Evolutionary conservation across 2,888 invertebrate species (phyloP), one percentile per base, ranked within the genome.

Genomic region (Tribolium freemani): DNA sequence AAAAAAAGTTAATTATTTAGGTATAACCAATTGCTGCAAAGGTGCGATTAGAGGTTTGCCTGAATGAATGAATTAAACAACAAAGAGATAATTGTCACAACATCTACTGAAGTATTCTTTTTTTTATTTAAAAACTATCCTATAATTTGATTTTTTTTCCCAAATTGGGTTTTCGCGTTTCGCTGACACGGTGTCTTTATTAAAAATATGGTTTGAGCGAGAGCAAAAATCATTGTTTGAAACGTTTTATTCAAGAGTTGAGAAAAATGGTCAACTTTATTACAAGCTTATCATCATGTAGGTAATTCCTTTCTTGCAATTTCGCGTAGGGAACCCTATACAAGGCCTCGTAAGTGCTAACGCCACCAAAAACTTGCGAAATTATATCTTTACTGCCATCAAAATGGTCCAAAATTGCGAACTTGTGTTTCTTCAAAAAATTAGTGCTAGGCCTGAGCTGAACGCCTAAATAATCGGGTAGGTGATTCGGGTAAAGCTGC

Each of bases 181-280:
- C n/a, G n/a, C n/a, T n/a, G n/a, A n/a, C n/a, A n/a, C n/a, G n/a
- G n/a, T n/a, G n/a, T n/a, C n/a, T n/a, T n/a, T n/a, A n/a, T n/a
- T n/a, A n/a, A n/a, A n/a, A n/a, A n/a, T n/a, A n/a, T 16, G 16
- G 16, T 16, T 16, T 16, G 16, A 16, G 16, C 1, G 16, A 2
- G 1, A 16, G 16, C 1, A 38, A 38, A 38, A 38, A 26, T 5
- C 5, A 3, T 3, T 26, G 26, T 26, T 26, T 5, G 0, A 26
- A 26, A 5, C 26, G 10, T 50, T 53, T n/a, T 53, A 38, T 57
- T 38, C 73, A 80, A 9, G 76, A 79, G 58, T 87, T 87, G 77
- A 90, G 85, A 85, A 87, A 90, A 68, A 90, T 86, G 75, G 88
- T 87, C 57, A 90, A 83, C 85, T 90, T 90, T 78, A 90, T 84